Percentiles rank a stretch among this genome's conserved stretches.
Conservation (phyloP, 2,888 invertebrate genomes). For the Octodonta nipae region DNA sequence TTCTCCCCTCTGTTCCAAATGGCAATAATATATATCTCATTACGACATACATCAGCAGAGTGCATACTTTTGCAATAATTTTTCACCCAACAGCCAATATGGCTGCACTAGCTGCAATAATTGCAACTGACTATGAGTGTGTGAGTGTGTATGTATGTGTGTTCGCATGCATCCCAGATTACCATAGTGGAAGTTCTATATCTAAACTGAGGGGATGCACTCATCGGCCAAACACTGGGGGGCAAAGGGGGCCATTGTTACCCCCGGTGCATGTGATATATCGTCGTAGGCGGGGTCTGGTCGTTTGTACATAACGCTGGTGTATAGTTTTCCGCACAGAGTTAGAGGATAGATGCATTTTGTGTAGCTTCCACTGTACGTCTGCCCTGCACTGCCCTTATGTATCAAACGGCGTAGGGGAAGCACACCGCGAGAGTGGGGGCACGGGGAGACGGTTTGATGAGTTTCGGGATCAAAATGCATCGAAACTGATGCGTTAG, state of each 20-base stretch:
- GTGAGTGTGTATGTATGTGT: neutral
- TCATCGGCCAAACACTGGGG: no score
- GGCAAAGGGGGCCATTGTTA: constrained; percentile 20
- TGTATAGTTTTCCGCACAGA: constrained; percentile 25
- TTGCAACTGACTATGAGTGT: constrained; percentile 14
- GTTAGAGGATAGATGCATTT: constrained; percentile 12
- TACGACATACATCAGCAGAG: constrained; percentile 10
- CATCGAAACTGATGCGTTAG: no score
- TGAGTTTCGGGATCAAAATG: constrained; percentile 9
- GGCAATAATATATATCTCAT: no score
- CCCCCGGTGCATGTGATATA: constrained; percentile 25
- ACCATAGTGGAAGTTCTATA: constrained; percentile 17
- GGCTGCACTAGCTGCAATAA: constrained; percentile 16
- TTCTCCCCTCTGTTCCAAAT: neutral
- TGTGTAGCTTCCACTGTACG: constrained; percentile 16
- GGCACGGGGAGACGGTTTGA: neutral
- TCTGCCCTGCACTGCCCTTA: constrained; percentile 13
- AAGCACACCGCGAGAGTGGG: constrained; percentile 1
- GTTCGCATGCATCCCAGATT: constrained; percentile 14
- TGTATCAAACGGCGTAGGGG: constrained; percentile 12
- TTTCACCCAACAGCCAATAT: constrained; percentile 29
- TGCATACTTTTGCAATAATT: constrained; percentile 23
- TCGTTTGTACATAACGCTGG: constrained; percentile 25
- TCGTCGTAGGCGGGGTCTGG: constrained; percentile 25
- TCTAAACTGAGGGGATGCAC: no score